These are phyloP conservation scores for Adelosebastes latens DNA, from an alignment of 2,797 vertebrate genomes.

Conservation along the genomic window DNA sequence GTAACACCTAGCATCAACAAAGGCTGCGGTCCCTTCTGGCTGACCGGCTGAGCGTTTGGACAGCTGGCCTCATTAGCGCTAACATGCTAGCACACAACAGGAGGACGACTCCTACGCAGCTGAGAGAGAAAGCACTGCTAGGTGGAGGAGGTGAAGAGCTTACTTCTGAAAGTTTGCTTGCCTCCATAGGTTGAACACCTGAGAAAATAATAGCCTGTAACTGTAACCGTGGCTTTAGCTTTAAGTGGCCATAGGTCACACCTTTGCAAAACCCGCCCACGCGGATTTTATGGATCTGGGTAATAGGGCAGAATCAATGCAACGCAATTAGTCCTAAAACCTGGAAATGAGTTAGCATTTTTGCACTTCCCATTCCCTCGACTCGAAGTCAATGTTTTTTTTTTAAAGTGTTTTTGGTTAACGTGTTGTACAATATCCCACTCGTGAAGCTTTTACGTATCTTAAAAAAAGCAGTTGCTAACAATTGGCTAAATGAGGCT, in stretches of 20 bases:
- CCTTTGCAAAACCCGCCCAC: neutral
- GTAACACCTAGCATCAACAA: constrained; percentile 76
- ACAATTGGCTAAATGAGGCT: no score
- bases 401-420: neutral
- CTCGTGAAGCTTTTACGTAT: no score
- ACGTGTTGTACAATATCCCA: no score
- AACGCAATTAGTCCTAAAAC: neutral
- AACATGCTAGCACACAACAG: constrained; percentile 75
- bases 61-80: constrained; percentile 79
- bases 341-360: neutral
- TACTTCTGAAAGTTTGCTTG: constrained; percentile 47
- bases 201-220: constrained; percentile 52
- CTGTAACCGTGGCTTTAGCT: neutral
- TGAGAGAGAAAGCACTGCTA: constrained; percentile 8
- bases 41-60: constrained; percentile 72
- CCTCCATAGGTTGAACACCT: constrained; percentile 44
- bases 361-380: neutral
- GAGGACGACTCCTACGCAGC: constrained; percentile 72
- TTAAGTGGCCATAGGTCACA: constrained; percentile 2
- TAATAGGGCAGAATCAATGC: constrained; percentile 4
- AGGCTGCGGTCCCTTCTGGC: constrained; percentile 68
- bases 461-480: no score
- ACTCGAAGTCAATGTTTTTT: neutral
- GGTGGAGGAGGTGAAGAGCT: constrained; percentile 58
- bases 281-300: neutral